Evolutionary conservation across 1,140 invertebrate species (phyloP), one percentile per base, ranked within the genome.

Genomic region (Musca domestica): DNA sequence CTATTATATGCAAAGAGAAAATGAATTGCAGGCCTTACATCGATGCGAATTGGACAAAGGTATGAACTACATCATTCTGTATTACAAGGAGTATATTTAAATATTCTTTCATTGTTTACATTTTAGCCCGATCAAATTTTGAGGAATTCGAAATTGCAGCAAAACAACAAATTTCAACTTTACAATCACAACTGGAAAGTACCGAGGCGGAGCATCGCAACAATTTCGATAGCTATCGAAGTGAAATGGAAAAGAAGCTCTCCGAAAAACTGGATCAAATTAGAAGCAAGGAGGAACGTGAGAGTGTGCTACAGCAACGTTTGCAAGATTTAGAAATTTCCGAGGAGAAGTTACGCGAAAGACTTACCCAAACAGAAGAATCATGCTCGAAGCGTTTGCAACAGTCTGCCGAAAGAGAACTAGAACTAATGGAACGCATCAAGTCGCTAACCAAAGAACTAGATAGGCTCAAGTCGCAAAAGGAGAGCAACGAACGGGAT

Each of bases 271-370:
- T 74, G 47, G 70, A 77, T 0, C 70, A 78, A 25, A 64, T 81
- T 6, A 22, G 23, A 4, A 20, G 23, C 3, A 71, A 74, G 1
- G 74, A 76, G 27, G 69, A 77, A 23, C 72, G 72, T 17, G 80
- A 83, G 23, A 41, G 67, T n/a, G 74, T 77, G 27, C 67, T 84
- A 49, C 69, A 74, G 47, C 49, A 71, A 2, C 72, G 81, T 63
- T 67, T 83, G 3, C 67, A 72, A 5, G 70, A 66, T n/a, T 67
- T 77, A 0, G 74, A 76, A 54, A 12, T 68, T 0, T 73, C 75
- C 22, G 75, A 82, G 61, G 74, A 76, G 64, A 70, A 80, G 34
- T 63, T 82, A 27, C 74, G 72, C 6, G 77, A 82, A 69, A 78
- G 73, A 63, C 71, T 70, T 12, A 71, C 56, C 6, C 71, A 61